phyloP scores from a whole-genome alignment of 2,113 vertebrate genomes.

The Muntiacus reevesi region DNA sequence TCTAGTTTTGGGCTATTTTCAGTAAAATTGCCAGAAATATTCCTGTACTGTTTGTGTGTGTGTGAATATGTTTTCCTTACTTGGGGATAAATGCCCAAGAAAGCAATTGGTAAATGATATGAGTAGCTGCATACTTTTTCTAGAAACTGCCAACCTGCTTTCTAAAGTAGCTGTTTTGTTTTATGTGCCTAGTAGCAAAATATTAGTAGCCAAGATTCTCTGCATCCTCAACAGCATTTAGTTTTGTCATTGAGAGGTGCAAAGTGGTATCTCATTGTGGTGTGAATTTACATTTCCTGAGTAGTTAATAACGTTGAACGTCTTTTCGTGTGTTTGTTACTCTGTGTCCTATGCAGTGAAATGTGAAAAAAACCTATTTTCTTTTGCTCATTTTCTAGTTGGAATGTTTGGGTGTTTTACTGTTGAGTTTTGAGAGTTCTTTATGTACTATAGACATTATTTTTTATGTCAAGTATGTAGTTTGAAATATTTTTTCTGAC shows the following conservation, averaged over 20 bases:
- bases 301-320: background rate
- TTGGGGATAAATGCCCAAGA: background rate
- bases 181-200: background rate
- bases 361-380: background rate
- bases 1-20: background rate
- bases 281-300: background rate
- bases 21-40: background rate
- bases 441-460: background rate
- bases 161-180: background rate
- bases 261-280: background rate
- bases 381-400: background rate
- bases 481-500: background rate
- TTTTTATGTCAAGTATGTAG: background rate
- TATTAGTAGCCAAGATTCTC: background rate
- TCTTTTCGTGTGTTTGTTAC: background rate
- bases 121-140: background rate
- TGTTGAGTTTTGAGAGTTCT: background rate
- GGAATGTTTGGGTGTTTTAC: background rate
- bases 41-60: background rate
- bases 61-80: background rate
- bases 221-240: background rate
- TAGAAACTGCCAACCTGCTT: background rate
- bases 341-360: background rate
- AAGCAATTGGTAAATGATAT: background rate
- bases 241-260: background rate